Percentiles rank a stretch among this genome's conserved stretches.
These are phyloP conservation scores for Hypomecis atomaria DNA, from an alignment of 2,888 invertebrate genomes.

Conservation along the genomic window DNA sequence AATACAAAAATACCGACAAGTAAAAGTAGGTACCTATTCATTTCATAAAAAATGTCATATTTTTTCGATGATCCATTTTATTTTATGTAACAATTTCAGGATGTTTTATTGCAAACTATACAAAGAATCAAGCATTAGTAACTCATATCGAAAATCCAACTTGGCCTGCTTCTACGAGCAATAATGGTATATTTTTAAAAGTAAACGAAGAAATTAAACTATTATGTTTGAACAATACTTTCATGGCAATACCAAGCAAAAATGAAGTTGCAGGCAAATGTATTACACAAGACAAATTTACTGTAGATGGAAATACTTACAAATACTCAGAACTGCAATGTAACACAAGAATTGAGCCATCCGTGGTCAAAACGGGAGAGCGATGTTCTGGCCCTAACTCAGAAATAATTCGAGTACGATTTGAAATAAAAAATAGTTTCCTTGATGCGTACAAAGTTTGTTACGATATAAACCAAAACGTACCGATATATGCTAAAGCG, in stretches of 20 bases:
- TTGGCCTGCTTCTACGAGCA: conserved; percentile 8
- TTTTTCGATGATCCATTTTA: no score
- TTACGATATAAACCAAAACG: conserved; percentile 24
- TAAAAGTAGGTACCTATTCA: no score
- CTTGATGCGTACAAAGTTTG: conserved; percentile 34
- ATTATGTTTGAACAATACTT: conserved; percentile 29
- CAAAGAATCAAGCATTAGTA: conserved; percentile 14
- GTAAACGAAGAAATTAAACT: conserved; percentile 24
- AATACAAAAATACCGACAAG: neutral
- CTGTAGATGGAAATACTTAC: conserved; percentile 30
- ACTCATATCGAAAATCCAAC: neutral
- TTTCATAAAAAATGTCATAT: no score
- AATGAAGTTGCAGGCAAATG: conserved; percentile 34
- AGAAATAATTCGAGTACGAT: conserved; percentile 30
- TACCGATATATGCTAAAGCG: conserved; percentile 3
- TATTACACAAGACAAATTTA: conserved; percentile 33
- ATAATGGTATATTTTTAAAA: conserved; percentile 8
- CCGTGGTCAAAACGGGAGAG: conserved; percentile 14
- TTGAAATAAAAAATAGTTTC: conserved; percentile 24
- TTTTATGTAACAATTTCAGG: conserved; percentile 6
- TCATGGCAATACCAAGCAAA: conserved; percentile 26
- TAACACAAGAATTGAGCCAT: conserved; percentile 21
- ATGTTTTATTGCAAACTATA: conserved; percentile 13
- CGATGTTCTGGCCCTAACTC: conserved; percentile 20
- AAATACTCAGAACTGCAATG: conserved; percentile 36